phyloP scores from a whole-genome alignment of 1,140 invertebrate genomes.

The Saccostrea cuccullata region DNA sequence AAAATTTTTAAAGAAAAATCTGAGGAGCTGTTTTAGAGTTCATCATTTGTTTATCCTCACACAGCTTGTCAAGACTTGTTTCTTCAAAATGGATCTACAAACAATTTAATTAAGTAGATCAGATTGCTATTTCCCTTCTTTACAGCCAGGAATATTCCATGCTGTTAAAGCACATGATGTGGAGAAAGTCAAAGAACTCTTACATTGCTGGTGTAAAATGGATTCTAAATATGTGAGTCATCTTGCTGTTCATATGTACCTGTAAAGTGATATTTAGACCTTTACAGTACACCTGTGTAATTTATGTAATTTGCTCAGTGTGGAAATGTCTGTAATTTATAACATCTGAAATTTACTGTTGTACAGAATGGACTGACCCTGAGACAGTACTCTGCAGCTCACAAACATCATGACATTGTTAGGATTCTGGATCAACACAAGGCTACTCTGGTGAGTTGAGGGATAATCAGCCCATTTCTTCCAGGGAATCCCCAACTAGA shows the following conservation, averaged over 20 bases:
- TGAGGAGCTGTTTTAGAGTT: too few relatives aligned
- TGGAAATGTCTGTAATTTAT: too few relatives aligned
- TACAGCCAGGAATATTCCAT: slow-evolving; percentile 72
- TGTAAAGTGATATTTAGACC: too few relatives aligned
- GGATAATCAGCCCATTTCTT: background rate
- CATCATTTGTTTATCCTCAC: too few relatives aligned
- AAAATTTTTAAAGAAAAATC: too few relatives aligned
- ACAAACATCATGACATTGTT: slow-evolving; percentile 72
- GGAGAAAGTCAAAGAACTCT: slow-evolving; percentile 65
- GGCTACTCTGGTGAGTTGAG: slow-evolving; percentile 65
- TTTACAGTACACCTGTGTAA: too few relatives aligned
- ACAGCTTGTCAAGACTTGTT: too few relatives aligned
- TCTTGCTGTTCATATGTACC: too few relatives aligned
- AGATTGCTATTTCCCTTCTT: slow-evolving; percentile 38
- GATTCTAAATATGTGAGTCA: slow-evolving; percentile 62
- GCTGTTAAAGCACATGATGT: slow-evolving; percentile 70
- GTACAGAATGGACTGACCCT: slow-evolving; percentile 67
- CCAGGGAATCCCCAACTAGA: too few relatives aligned
- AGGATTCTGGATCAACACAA: slow-evolving; percentile 69
- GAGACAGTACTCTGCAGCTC: slow-evolving; percentile 70
- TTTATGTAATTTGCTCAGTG: too few relatives aligned
- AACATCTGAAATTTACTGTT: background rate
- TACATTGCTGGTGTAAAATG: slow-evolving; percentile 70
- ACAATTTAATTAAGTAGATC: background rate
- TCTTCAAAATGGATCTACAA: too few relatives aligned